Percentiles rank a stretch among this genome's conserved stretches.
Conservation (phyloP, 2,888 invertebrate genomes). For the Drosophila prolongata region DNA sequence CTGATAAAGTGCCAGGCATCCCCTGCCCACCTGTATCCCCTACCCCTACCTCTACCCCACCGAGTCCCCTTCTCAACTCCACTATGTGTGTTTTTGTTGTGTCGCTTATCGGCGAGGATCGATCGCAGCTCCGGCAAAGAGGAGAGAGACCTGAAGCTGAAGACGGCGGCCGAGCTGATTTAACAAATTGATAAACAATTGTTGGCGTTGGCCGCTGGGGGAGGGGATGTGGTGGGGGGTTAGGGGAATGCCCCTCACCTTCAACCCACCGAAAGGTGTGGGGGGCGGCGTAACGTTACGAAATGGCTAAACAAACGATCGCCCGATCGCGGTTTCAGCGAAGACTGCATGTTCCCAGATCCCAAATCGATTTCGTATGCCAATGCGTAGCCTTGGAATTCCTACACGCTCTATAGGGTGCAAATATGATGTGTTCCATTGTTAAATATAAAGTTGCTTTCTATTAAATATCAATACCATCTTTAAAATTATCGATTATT, state of each 20-base stretch:
- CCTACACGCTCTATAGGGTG: constrained; percentile 16
- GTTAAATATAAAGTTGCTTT: neutral
- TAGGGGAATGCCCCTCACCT: neutral
- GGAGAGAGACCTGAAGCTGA: constrained; percentile 13
- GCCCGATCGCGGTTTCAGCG: constrained; percentile 34
- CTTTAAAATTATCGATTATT: no score
- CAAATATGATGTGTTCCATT: neutral
- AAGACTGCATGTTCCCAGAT: constrained; percentile 36
- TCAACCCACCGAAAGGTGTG: constrained; percentile 14
- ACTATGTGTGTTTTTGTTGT: constrained; percentile 44
- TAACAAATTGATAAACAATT: constrained; percentile 81
- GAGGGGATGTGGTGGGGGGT: neutral
- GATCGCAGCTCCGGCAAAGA: constrained; percentile 58
- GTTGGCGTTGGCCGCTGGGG: constrained; percentile 72
- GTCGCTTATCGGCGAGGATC: constrained; percentile 77
- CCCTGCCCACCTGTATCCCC: neutral
- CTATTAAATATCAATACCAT: neutral
- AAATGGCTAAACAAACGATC: constrained; percentile 79
- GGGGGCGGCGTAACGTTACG: constrained; percentile 73
- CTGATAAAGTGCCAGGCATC: constrained; percentile 62
- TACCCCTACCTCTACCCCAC: constrained; percentile 9
- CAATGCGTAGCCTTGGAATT: constrained; percentile 43
- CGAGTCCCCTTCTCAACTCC: no score
- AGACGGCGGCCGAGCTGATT: constrained; percentile 71
- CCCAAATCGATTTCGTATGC: constrained; percentile 41